Evolutionary conservation across 2,888 invertebrate genomes (phyloP).

Genomic region (Tachina lurida): DNA sequence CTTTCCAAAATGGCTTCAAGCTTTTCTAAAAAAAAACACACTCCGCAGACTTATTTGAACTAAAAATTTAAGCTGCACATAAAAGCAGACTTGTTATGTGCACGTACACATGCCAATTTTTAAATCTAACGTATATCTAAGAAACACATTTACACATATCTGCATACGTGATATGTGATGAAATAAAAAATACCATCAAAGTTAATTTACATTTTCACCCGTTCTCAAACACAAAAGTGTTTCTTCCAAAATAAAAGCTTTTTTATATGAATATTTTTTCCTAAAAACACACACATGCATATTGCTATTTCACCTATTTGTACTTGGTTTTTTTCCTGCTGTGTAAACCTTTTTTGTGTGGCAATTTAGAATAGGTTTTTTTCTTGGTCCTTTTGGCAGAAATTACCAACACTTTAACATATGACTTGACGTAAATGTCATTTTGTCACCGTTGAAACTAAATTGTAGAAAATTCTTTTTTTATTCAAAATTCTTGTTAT

Average conservation of each 20-base stretch:
- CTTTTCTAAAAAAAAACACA: too few relatives aligned
- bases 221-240: not conserved
- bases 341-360: conserved; percentile 7
- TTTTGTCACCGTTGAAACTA: conserved; percentile 52
- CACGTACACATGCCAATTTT: too few relatives aligned
- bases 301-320: too few relatives aligned
- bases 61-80: too few relatives aligned
- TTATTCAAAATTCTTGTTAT: not conserved
- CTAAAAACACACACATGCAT: too few relatives aligned
- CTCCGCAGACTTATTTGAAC: too few relatives aligned
- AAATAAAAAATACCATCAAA: not conserved
- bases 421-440: conserved; percentile 51
- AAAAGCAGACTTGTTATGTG: too few relatives aligned
- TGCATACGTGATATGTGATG: not conserved
- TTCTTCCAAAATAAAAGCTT: not conserved
- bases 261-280: not conserved
- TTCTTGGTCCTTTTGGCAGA: not conserved
- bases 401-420: conserved; percentile 38
- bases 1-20: too few relatives aligned
- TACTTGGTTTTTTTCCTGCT: not conserved
- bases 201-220: conserved; percentile 3
- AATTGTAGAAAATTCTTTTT: conserved; percentile 28
- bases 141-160: not conserved
- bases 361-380: conserved; percentile 3
- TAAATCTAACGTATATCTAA: not conserved